Percentiles rank a stretch among this genome's conserved stretches.
phyloP scores from a whole-genome alignment of 2,113 vertebrate genomes.

The Equus quagga region DNA sequence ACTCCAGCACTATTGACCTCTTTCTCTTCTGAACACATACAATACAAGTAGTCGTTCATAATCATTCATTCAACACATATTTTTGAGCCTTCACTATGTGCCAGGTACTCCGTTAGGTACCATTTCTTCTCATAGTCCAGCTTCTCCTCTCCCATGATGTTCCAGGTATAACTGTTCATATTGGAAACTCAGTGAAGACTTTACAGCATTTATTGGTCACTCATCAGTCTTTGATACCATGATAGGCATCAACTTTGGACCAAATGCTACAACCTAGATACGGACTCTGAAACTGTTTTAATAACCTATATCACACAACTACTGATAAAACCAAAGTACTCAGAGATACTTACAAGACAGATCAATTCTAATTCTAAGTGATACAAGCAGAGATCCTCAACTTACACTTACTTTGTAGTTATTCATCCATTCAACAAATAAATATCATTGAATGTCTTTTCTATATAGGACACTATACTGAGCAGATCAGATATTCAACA shows the following conservation, averaged over 20 bases:
- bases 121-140: background rate
- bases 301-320: background rate
- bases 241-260: background rate
- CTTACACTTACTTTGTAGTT: background rate
- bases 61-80: background rate
- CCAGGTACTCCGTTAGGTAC: background rate
- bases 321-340: background rate
- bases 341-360: background rate
- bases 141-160: background rate
- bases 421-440: background rate
- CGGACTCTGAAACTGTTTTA: background rate
- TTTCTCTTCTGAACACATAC: background rate
- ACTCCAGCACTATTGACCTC: background rate
- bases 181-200: background rate
- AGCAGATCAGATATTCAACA: background rate
- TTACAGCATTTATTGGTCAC: background rate
- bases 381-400: background rate
- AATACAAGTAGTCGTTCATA: background rate
- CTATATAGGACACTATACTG: background rate
- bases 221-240: background rate
- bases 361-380: background rate
- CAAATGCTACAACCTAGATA: background rate
- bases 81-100: background rate
- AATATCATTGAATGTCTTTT: background rate
- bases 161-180: background rate